Conservation (phyloP, 2,888 invertebrate species). For the Lepetodrilus schrolli region DNA sequence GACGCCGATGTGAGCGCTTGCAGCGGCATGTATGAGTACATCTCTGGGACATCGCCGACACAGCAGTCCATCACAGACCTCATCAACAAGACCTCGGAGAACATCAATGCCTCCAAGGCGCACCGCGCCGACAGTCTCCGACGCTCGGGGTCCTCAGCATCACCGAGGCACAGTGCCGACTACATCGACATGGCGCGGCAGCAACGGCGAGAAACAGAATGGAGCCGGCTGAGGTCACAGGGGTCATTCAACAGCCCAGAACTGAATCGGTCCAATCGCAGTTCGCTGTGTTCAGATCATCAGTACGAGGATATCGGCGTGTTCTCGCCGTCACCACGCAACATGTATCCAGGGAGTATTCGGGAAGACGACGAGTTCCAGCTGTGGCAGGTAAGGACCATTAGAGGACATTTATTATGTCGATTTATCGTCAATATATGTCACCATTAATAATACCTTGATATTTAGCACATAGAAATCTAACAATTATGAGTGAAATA, state of each 20-base stretch:
- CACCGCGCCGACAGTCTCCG: constrained; percentile 60
- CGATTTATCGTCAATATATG: too few species aligned
- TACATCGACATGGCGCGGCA: constrained; percentile 63
- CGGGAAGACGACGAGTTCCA: background rate
- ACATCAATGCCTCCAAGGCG: constrained; percentile 48
- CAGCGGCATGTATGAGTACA: constrained; percentile 37
- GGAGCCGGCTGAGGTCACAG: constrained; percentile 61
- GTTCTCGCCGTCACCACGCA: constrained; percentile 38
- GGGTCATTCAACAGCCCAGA: constrained; percentile 41
- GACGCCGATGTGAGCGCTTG: constrained; percentile 35
- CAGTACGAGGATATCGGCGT: constrained; percentile 48
- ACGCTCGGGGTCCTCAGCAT: constrained; percentile 56
- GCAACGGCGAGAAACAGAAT: constrained; percentile 60
- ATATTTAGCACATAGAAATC: too few species aligned
- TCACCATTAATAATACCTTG: too few species aligned
- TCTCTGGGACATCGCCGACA: constrained; percentile 29
- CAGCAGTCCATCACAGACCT: constrained; percentile 42
- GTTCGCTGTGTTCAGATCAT: constrained; percentile 46
- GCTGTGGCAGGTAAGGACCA: too few species aligned
- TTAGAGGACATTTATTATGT: too few species aligned
- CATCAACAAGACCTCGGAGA: constrained; percentile 45
- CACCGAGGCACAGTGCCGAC: constrained; percentile 48
- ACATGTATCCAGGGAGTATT: constrained; percentile 34
- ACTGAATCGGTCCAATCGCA: constrained; percentile 39
- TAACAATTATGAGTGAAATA: too few species aligned